phyloP scores from a whole-genome alignment of 1,140 invertebrate genomes.

The Drosophila dunni region DNA sequence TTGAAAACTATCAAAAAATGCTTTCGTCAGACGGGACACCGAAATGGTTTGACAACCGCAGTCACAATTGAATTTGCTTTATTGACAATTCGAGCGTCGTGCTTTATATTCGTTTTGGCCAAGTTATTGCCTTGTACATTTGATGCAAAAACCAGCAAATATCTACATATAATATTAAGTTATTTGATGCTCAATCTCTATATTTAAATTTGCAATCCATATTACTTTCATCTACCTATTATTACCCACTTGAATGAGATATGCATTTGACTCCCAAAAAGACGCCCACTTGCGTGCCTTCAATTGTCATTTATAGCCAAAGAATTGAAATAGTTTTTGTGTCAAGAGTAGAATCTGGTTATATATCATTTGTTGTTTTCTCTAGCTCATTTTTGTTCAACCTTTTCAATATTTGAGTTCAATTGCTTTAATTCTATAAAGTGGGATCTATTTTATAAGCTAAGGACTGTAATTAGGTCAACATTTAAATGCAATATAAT shows the following conservation, averaged over 20 bases:
- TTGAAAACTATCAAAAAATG: slow-evolving; percentile 58
- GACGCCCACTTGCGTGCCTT: slow-evolving; percentile 57
- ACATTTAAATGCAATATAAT: neutral
- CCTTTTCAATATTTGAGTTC: neutral
- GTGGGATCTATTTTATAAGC: neutral
- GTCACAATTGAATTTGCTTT: slow-evolving; percentile 79
- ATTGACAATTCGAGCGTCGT: slow-evolving; percentile 53
- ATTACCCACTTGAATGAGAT: slow-evolving; percentile 7
- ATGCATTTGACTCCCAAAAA: slow-evolving; percentile 14
- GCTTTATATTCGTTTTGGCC: slow-evolving; percentile 70
- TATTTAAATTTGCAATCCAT: slow-evolving; percentile 40
- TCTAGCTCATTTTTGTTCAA: neutral
- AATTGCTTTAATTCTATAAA: neutral
- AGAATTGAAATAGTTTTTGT: slow-evolving; percentile 43
- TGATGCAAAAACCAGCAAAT: neutral
- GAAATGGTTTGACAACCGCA: slow-evolving; percentile 80
- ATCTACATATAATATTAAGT: slow-evolving; percentile 20
- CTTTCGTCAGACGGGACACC: slow-evolving; percentile 52
- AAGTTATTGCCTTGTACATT: slow-evolving; percentile 28
- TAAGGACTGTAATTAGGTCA: slow-evolving; percentile 1
- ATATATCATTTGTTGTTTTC: neutral
- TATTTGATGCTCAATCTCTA: slow-evolving; percentile 47
- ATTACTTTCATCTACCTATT: slow-evolving; percentile 11
- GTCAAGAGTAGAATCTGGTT: slow-evolving; percentile 37
- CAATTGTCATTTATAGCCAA: slow-evolving; percentile 40